Base-by-base conservation (phyloP, 53 echinoderm and acorn worm species). In the Pentamera pediparva region DNA sequence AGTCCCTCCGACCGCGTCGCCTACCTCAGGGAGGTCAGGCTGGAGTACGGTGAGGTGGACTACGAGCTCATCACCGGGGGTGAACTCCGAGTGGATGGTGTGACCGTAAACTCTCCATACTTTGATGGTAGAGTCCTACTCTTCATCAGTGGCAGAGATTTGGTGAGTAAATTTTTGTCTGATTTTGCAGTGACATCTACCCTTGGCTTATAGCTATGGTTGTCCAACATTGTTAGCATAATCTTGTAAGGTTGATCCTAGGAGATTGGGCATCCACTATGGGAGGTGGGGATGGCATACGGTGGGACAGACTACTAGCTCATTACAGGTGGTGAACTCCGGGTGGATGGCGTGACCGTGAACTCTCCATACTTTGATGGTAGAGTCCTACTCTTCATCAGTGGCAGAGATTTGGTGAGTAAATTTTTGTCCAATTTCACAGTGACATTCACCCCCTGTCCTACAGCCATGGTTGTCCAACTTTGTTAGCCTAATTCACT, bases 71-170 rank as follows among this genome's bases (percentile, higher is more conserved):
- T 74, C 10, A 41, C 36, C 15, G 85, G 58, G 26, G 43, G 54
- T 6, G 62, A 75, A 28, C 75, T 81, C 17, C 37, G 75, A 35
- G 65, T 85, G n/a, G 28, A 85, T 75, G 85, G 81, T 9, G 74
- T 82, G 6, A 61, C 77, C 32, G 82, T 92, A n/a, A 74, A 77
- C 37, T 81, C 80, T 6, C 91, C 91, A 37, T 81, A 62, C 55
- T 33, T 3, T 54, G 54, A 54, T 47, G 33, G 10, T 8, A 51
- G 35, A 5, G 73, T 72, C 17, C n/a, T 34, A 25, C 35, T 72
- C 15, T 72, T 72, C 55, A 18, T 33, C 33, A 72, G 73, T 35
- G 53, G 55, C 11, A 9, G 10, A 52, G 35, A 72, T 52, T 32
- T 72, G 73, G 73, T 72, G 37, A 72, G 73, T 35, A 39, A 22